Conservation (phyloP, 2,888 invertebrate genomes). For the Eretmocerus hayati region DNA sequence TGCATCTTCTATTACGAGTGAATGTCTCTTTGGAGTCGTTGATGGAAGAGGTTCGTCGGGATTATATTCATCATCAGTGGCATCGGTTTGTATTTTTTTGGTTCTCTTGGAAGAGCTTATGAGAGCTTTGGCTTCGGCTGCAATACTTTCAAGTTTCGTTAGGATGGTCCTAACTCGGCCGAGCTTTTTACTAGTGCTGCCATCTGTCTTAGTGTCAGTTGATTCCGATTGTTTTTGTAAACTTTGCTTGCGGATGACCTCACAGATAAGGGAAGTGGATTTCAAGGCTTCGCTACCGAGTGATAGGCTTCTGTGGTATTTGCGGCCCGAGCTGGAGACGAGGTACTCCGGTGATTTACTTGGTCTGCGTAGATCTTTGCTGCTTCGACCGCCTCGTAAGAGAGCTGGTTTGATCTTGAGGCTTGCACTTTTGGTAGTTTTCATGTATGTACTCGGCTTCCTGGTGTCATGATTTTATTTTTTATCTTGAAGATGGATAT, state of each 20-base stretch:
- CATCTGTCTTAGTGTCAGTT: background rate
- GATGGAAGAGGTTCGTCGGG: background rate
- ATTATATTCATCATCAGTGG: background rate
- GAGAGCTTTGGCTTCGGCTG: conserved; percentile 1
- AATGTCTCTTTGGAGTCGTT: background rate
- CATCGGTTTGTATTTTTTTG: background rate
- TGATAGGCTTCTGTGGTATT: background rate
- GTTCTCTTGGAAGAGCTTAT: background rate
- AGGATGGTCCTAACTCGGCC: conserved; percentile 12
- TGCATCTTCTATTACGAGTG: background rate
- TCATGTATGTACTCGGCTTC: conserved; percentile 17
- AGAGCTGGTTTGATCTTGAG: conserved; percentile 9
- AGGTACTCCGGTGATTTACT: background rate
- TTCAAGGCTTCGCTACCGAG: conserved; percentile 5
- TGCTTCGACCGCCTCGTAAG: background rate
- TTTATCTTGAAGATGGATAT: too few relatives aligned
- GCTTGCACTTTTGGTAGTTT: conserved; percentile 17
- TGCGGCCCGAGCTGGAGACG: background rate
- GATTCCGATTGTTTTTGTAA: too few relatives aligned
- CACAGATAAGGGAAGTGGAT: conserved; percentile 18
- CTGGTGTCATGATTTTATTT: too few relatives aligned
- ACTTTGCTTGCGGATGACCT: conserved; percentile 8
- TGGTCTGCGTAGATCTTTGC: background rate
- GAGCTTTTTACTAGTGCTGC: background rate
- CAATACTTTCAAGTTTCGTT: conserved; percentile 6